Percentiles rank a stretch among this genome's conserved stretches.
Evolutionary conservation across 2,797 vertebrate genomes (phyloP).

Genomic region (Microchirus variegatus): DNA sequence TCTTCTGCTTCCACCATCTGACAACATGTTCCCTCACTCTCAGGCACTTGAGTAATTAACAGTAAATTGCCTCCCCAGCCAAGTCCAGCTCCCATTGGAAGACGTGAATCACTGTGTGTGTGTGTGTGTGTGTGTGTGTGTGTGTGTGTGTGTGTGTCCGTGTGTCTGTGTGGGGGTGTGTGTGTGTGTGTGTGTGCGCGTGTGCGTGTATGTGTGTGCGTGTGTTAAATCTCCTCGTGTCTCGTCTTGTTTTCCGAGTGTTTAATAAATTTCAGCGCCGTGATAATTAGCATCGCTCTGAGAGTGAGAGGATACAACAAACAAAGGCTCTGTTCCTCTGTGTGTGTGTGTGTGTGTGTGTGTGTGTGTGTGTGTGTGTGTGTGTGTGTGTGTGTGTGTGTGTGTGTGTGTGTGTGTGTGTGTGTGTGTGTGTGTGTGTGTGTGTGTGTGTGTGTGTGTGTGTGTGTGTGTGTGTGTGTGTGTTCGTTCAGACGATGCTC

Average conservation of each 20-base stretch:
- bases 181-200: too few relatives aligned
- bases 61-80: constrained; percentile 43
- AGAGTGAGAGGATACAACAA: constrained; percentile 36
- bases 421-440: neutral
- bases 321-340: neutral
- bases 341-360: neutral
- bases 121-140: too few relatives aligned
- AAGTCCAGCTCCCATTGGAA: constrained; percentile 42
- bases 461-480: neutral
- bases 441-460: neutral
- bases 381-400: neutral
- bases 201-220: constrained; percentile 22
- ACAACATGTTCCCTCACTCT: constrained; percentile 8
- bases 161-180: too few relatives aligned
- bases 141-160: too few relatives aligned
- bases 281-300: constrained; percentile 47
- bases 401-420: neutral
- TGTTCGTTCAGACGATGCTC: constrained; percentile 56
- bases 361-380: neutral
- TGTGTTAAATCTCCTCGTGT: constrained; percentile 52
- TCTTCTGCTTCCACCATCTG: constrained; percentile 21
- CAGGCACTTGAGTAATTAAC: constrained; percentile 39
- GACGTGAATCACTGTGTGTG: constrained; percentile 38
- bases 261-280: constrained; percentile 45
- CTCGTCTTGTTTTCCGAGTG: constrained; percentile 50